Evolutionary conservation across 2,113 vertebrate species (phyloP).

Genomic region (Chrysochloris asiatica): DNA sequence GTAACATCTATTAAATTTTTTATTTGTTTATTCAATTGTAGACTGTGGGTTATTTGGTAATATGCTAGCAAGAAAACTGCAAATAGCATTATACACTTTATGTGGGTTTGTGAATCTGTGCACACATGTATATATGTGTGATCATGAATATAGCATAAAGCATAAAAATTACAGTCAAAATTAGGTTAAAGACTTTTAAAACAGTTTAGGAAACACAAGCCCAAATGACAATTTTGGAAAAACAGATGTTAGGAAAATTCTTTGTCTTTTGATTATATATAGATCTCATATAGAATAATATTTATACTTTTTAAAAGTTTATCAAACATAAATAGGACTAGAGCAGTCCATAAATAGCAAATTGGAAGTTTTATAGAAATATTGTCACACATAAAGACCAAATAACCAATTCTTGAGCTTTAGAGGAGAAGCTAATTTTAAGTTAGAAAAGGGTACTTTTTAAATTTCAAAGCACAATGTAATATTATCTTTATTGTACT

Average conservation of each 20-base stretch:
- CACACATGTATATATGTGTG: not conserved
- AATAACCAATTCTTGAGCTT: not conserved
- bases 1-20: not conserved
- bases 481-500: slow-evolving; percentile 13
- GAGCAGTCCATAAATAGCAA: not conserved
- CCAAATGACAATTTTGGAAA: not conserved
- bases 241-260: not conserved
- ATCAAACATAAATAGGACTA: not conserved
- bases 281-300: not conserved
- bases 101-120: not conserved
- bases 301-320: not conserved
- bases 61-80: not conserved
- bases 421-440: slow-evolving; percentile 14
- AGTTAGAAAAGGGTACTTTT: not conserved
- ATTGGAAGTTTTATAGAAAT: not conserved
- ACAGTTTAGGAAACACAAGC: not conserved
- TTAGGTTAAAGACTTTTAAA: not conserved
- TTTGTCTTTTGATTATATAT: not conserved
- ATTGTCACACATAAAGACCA: not conserved
- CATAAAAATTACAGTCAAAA: not conserved
- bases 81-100: not conserved
- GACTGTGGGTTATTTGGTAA: not conserved
- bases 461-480: not conserved
- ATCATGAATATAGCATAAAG: not conserved
- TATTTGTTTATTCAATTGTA: not conserved